Evolutionary conservation across 2,797 vertebrate genomes (phyloP), one percentile per base, ranked within the genome.

Genomic region (Mormyrops attenuatus): DNA sequence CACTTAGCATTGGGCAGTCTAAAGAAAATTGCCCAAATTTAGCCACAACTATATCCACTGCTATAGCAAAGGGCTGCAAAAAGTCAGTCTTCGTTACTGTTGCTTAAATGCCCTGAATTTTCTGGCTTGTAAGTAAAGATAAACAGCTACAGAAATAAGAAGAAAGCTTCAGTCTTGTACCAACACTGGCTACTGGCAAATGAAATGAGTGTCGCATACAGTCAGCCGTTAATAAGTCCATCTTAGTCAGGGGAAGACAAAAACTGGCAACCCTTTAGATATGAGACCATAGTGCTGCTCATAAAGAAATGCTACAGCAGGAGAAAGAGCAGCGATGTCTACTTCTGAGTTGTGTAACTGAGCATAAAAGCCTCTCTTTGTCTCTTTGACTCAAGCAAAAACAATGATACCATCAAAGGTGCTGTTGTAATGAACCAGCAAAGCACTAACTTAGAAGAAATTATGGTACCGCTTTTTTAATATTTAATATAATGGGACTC

Each of bases 401-500:
- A 22, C n/a, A 50, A 50, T 85, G 5, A 85, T 85, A 30, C 8
- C 82, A 26, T 85, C 20, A 85, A 50, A 26, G 41, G 7, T 84
- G n/a, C 2, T 49, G 41, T 84, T 49, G n/a, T 26, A 44, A 41
- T 55, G n/a, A 9, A 9, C 41, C 55, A 69, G 57, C 34, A 85
- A 26, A 49, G 50, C 9, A 55, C 9, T 52, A 60, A 85, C 5
- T 22, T 86, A 90, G 88, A 47, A 85, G 4, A 38, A 22, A 41
- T 44, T 85, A 7, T 13, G 38, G 20, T 52, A 26, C 86, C 17
- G 30, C 57, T 73, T 50, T 77, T 63, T 86, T 57, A 49, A 77
- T 89, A 57, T 88, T 89, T 52, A 57, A 89, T 86, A 30, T 44
- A 60, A 87, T 73, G 87, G 17, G 26, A 82, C 41, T 52, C 26